These are phyloP conservation scores for Agapetus fuscipes DNA, from an alignment of 2,888 invertebrate species.

Conservation along the genomic window DNA sequence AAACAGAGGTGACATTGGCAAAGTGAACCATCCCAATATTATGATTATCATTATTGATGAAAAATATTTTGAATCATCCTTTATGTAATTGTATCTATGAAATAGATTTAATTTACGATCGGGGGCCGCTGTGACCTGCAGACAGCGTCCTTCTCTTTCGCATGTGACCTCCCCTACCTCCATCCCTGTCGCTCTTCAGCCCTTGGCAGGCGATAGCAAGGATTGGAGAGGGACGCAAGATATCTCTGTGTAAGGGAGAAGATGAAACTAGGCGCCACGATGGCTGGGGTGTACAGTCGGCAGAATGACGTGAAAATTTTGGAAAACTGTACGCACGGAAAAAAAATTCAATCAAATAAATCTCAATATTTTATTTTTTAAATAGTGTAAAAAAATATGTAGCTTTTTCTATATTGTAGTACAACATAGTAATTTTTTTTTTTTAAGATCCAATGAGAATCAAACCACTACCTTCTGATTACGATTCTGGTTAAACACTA, in stretches of 20 bases:
- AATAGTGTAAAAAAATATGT: neutral
- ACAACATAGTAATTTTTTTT: too few species aligned
- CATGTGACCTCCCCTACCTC: neutral
- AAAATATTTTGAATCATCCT: neutral
- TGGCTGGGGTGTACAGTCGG: neutral
- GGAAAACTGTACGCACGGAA: neutral
- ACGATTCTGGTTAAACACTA: too few species aligned
- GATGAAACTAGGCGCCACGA: neutral
- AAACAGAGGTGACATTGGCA: too few species aligned
- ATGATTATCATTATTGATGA: too few species aligned
- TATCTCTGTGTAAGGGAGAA: too few species aligned
- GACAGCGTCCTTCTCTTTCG: slow-evolving; percentile 4
- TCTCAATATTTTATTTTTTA: neutral
- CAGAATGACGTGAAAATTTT: neutral
- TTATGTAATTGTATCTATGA: neutral
- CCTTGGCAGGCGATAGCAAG: neutral
- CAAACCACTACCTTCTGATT: too few species aligned
- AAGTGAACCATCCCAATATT: too few species aligned
- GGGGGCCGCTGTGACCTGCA: slow-evolving; percentile 10
- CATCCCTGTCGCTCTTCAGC: neutral
- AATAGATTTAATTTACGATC: slow-evolving; percentile 20
- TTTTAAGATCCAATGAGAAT: too few species aligned
- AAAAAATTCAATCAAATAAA: neutral
- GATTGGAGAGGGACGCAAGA: neutral
- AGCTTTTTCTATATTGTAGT: too few species aligned